Base-by-base conservation (phyloP, 2,113 vertebrate species). In the Spizaetus ornatus region DNA sequence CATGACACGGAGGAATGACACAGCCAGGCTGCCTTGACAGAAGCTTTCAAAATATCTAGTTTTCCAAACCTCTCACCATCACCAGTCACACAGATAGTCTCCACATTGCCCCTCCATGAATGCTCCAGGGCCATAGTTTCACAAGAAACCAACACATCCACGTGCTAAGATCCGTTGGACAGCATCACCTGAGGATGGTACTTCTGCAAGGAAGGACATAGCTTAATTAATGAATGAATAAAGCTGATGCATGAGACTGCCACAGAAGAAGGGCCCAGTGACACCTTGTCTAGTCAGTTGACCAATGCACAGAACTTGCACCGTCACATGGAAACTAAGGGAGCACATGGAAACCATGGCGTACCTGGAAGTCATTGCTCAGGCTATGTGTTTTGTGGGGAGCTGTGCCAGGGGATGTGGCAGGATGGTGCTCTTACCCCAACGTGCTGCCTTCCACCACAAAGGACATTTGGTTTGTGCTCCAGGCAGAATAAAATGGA, bases 401-500 rank as follows among this genome's bases (percentile, higher is more conserved):
- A 69, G 34, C 26, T 71, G 31, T 42, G 59, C 8, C 4, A 3
- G 66, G 23, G 10, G 3, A 10, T 25, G 31, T 17, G 22, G 4
- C 53, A 38, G 48, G 26, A 42, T 10, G n/a, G 26, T 23, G 20
- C 14, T 12, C 32, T 74, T 70, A 66, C 25, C 31, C 10, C 61
- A 27, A 3, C 0, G 4, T 22, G 14, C 47, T 77, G 23, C 58
- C 55, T 73, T 42, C 20, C 9, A 29, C 27, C 3, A 2, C 1
- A 4, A 66, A 38, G 59, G 8, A 29, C 1, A 1, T 47, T 52
- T 79, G 31, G 8, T 47, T 38, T 74, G 21, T 40, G n/a, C 83
- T 79, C 47, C 38, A 79, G 61, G 52, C 8, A 72, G 52, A 47
- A 55, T 36, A 31, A 89, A 86, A 67, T 1, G 1, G 38, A 42